Conservation (phyloP, 2,113 vertebrate genomes). For the Ranitomeya imitator region DNA sequence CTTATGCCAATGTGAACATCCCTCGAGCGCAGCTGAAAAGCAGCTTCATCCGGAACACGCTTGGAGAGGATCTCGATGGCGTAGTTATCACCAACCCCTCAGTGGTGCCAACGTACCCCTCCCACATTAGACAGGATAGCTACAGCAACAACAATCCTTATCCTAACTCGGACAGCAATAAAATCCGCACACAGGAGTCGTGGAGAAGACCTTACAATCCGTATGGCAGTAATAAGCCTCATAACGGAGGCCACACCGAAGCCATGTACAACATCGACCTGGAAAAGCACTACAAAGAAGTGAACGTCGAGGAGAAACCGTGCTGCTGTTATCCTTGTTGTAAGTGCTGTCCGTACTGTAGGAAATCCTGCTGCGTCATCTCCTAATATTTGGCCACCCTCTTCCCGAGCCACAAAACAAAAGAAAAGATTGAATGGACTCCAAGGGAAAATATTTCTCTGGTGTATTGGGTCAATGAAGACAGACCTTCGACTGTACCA, state of each 20-base stretch:
- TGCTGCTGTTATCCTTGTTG: conserved; percentile 66
- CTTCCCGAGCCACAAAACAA: conserved; percentile 16
- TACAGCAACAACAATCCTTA: accelerated
- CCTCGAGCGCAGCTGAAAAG: conserved; percentile 75
- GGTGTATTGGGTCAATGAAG: too few relatives aligned
- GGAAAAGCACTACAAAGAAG: conserved; percentile 54
- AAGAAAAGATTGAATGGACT: background rate
- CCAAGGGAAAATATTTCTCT: background rate
- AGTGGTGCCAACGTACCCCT: background rate
- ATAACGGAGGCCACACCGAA: background rate
- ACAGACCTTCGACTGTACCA: background rate
- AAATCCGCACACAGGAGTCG: conserved; percentile 49
- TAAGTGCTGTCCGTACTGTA: conserved; percentile 64
- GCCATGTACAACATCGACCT: conserved; percentile 66
- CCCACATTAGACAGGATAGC: background rate
- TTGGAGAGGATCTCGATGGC: conserved; percentile 62
- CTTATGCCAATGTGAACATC: conserved; percentile 74
- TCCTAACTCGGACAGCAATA: background rate
- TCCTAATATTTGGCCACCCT: conserved; percentile 60
- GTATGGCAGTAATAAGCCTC: conserved; percentile 64
- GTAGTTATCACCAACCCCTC: conserved; percentile 68
- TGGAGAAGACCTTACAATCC: conserved; percentile 70
- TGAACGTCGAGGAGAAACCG: conserved; percentile 44
- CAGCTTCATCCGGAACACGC: conserved; percentile 66
- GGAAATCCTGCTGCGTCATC: conserved; percentile 65